Conservation (phyloP, 2,797 vertebrate species). For the Peromyscus melanophrys region DNA sequence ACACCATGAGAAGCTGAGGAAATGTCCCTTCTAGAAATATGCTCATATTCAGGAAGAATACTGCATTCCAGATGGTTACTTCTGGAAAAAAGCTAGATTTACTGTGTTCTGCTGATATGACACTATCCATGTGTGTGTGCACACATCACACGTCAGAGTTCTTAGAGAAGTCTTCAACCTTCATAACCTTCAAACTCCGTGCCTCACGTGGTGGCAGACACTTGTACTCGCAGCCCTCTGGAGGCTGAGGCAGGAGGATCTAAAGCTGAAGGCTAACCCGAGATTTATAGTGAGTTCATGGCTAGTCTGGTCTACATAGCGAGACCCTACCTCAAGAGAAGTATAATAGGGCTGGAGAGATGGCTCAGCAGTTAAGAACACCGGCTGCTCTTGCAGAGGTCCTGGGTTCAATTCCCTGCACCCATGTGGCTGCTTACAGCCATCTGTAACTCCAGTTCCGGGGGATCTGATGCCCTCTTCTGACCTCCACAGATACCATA, state of each 20-base stretch:
- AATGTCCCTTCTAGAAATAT: background rate
- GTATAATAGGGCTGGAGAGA: background rate
- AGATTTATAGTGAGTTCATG: background rate
- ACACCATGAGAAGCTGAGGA: background rate
- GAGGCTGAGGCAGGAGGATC: background rate
- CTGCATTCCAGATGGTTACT: background rate
- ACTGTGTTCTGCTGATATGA: background rate
- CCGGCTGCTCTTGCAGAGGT: background rate
- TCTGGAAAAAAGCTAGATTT: background rate
- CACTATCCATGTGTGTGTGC: accelerated
- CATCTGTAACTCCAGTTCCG: background rate
- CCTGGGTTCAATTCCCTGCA: background rate
- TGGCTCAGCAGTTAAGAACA: background rate
- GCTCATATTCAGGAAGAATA: background rate
- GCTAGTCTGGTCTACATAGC: background rate
- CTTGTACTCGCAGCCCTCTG: background rate
- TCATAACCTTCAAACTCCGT: background rate
- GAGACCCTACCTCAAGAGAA: background rate
- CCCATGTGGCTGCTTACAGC: background rate
- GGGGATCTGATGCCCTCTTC: background rate
- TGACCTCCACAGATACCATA: background rate
- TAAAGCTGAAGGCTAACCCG: background rate
- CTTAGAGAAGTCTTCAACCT: background rate
- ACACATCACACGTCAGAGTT: background rate
- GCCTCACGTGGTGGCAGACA: background rate